Conservation (phyloP, 2,113 vertebrate species). For the Eclectus roratus region DNA sequence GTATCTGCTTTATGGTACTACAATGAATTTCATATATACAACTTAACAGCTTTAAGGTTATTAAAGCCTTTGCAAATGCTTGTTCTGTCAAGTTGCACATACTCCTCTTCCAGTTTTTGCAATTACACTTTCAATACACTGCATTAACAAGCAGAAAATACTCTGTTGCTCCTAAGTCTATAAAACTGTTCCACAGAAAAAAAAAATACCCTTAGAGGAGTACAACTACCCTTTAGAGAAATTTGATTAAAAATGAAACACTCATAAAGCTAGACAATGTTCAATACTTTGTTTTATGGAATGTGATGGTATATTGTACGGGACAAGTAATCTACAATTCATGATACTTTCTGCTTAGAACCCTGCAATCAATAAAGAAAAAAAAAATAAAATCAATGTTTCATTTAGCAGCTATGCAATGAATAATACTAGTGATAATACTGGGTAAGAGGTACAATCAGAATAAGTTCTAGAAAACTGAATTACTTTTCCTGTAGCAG, state of each 20-base stretch:
- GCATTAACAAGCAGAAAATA: slow-evolving; percentile 28
- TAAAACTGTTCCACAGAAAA: background rate
- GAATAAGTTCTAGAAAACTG: background rate
- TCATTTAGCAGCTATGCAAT: slow-evolving; percentile 53
- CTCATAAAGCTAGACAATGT: background rate
- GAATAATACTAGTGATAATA: slow-evolving; percentile 21
- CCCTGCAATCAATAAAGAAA: slow-evolving; percentile 18
- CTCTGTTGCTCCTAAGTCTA: background rate
- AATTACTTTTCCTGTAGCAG: background rate
- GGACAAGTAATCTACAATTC: slow-evolving; percentile 34
- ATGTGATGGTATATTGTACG: background rate
- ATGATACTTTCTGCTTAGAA: background rate
- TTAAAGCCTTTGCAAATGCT: slow-evolving; percentile 11
- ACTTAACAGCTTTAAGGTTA: background rate
- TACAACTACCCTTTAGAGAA: slow-evolving; percentile 17
- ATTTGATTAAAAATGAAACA: slow-evolving; percentile 61
- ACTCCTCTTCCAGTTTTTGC: background rate
- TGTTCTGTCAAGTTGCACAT: background rate
- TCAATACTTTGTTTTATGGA: slow-evolving; percentile 34
- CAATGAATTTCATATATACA: background rate
- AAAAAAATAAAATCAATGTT: slow-evolving; percentile 45
- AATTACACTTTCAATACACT: slow-evolving; percentile 39
- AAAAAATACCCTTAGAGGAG: background rate
- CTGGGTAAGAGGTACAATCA: background rate
- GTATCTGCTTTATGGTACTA: background rate